Conservation (phyloP, 2,797 vertebrate genomes). For the Eospalax fontanierii region DNA sequence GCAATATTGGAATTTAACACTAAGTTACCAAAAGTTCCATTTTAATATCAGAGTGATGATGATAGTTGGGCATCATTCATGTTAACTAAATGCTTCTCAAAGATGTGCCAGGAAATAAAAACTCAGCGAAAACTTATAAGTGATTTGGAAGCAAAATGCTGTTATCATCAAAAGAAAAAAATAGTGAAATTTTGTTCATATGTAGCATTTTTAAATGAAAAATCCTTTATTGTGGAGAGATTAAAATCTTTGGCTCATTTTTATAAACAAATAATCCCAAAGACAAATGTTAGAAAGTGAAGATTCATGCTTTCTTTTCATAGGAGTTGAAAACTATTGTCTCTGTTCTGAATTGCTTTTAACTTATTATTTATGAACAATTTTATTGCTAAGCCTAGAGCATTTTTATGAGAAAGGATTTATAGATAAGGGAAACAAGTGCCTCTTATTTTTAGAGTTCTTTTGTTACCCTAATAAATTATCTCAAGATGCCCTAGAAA, state of each 20-base stretch:
- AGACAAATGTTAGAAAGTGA: constrained; percentile 52
- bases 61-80: background rate
- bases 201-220: constrained; percentile 39
- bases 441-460: constrained; percentile 25
- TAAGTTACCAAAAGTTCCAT: background rate
- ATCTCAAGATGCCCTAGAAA: background rate
- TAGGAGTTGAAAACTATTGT: constrained; percentile 24
- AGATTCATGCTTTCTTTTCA: background rate
- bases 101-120: background rate
- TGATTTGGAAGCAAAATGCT: constrained; percentile 38
- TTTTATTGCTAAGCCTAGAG: background rate
- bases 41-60: background rate
- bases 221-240: constrained; percentile 17
- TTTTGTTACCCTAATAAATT: constrained; percentile 36
- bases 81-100: background rate
- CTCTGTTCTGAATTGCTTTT: background rate
- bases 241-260: background rate
- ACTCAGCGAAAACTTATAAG: constrained; percentile 41
- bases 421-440: background rate
- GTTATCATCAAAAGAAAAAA: constrained; percentile 32
- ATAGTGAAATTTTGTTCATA: constrained; percentile 1
- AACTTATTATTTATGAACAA: constrained; percentile 45
- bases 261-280: constrained; percentile 56
- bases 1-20: too few relatives aligned
- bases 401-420: background rate